Evolutionary conservation across 2,797 vertebrate species (phyloP), one percentile per base, ranked within the genome.

Genomic region (Diplodus puntazzo): DNA sequence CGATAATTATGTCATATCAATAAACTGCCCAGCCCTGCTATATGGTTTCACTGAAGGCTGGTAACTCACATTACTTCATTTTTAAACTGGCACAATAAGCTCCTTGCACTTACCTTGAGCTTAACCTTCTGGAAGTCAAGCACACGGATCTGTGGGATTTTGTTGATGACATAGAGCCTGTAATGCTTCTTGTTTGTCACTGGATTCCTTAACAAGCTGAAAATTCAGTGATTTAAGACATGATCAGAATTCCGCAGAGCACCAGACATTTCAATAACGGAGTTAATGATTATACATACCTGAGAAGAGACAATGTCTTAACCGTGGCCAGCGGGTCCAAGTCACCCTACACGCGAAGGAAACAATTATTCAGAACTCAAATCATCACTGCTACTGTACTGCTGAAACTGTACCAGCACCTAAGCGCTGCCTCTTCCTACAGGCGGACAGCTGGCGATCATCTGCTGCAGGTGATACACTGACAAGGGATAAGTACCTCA

Each of bases 141-240:
- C 10, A 99, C 98, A 68, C 97, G 94, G 85, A 99, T 94, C 92
- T 99, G 98, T 46, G 98, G 98, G 43, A 97, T 94, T 92, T 98
- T 99, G 92, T 94, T 97, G 92, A 99, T 97, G 57, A 99, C 96
- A 74, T 99, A 99, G 8, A 99, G 95, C 82, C 98, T 96, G 92
- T 99, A 99, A 93, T 99, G 97, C 86, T 98, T 98, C 95, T 99
- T 99, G 92, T 98, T 99, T 71, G 97, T 99, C 49, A 99, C 98
- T 50, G 98, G 98, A 77, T 99, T 99, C 88, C 97, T 96, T 79
- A 99, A 94, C 85, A 99, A 91, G 60, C 98, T 99, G 92, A 2
- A 73, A 91, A 77, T 45, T 54, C 4, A 81, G 20, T 8, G 0
- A 68, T 23, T 46, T 65, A 14, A 70, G 48, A 49, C 21, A 30